Evolutionary conservation across 2,888 invertebrate genomes (phyloP), one percentile per base, ranked within the genome.

Genomic region (Hemithea aestivaria): DNA sequence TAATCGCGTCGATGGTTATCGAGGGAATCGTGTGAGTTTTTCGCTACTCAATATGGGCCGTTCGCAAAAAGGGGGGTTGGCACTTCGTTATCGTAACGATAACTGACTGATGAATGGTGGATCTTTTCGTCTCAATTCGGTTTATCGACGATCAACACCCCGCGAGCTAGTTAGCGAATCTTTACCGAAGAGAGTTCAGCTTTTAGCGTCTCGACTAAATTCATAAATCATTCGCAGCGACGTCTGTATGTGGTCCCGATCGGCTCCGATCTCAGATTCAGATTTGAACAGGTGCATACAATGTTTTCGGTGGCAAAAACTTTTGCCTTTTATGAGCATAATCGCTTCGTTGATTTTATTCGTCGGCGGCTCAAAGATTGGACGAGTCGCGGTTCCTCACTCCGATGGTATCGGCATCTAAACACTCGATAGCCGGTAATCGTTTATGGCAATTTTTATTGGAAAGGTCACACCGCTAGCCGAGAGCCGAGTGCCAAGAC

Each of bases 41-140:
- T 71, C 66, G 56, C 60, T 64, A 62, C 72, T 70, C 65, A 58
- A 69, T 75, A 74, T 66, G 73, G 73, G 38, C n/a, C 50, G 60
- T 68, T 62, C 54, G 53, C 64, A 75, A 73, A 75, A 73, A 71
- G 66, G 73, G 69, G 62, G 61, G 65, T 48, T 66, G 66, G 68
- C 66, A 64, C 65, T 70, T 77, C 76, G 75, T 82, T 81, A 79
- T 76, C 74, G 63, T 45, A 57, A 57, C 68, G 65, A 62, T 84
- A 84, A 87, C 73, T 82, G 85, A 87, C 84, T 82, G 83, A 83
- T 85, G 83, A 85, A 85, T 85, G 74, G 80, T 73, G 58, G 63
- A 65, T 62, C 69, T 68, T 78, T 75, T 73, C 76, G 71, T 79
- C 84, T 85, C 82, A 83, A 83, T 85, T 84, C 73, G 81, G 84